A percentile compares a stretch with the other conserved stretches of the same genome.
Conservation (phyloP, 2,888 invertebrate genomes). For the Acanthoscelides obtectus region DNA sequence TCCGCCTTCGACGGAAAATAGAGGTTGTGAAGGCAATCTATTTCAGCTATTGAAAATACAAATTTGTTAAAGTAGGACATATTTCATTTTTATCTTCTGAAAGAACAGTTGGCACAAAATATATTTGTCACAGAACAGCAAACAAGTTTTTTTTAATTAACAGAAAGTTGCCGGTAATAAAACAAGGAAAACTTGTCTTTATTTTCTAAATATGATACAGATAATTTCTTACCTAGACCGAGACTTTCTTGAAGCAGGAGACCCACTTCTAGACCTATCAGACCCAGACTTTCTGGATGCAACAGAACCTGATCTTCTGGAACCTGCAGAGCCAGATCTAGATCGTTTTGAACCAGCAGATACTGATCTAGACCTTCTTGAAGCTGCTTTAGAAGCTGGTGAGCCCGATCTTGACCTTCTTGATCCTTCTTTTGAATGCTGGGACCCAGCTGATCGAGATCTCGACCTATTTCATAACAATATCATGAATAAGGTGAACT, state of each 20-base stretch:
- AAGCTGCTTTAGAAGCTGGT: slow-evolving; percentile 17
- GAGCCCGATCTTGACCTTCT: slow-evolving; percentile 22
- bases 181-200: too few relatives aligned
- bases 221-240: slow-evolving; percentile 9
- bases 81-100: too few relatives aligned
- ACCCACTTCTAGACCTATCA: slow-evolving; percentile 22
- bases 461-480: slow-evolving; percentile 18
- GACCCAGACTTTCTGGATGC: slow-evolving; percentile 21
- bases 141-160: too few relatives aligned
- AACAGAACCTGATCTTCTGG: slow-evolving; percentile 23
- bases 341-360: slow-evolving; percentile 14
- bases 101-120: too few relatives aligned
- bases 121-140: too few relatives aligned
- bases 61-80: too few relatives aligned
- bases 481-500: not conserved
- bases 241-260: slow-evolving; percentile 24
- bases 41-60: too few relatives aligned
- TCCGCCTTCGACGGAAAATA: too few relatives aligned
- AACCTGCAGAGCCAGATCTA: slow-evolving; percentile 10
- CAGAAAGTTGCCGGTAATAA: too few relatives aligned
- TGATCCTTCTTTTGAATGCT: slow-evolving; percentile 17
- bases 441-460: slow-evolving; percentile 24
- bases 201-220: too few relatives aligned
- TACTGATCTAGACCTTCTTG: slow-evolving; percentile 12
- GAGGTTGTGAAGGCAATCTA: too few relatives aligned